A percentile compares a stretch with the other conserved stretches of the same genome.
phyloP scores from a whole-genome alignment of 2,888 invertebrate genomes.

The Himalopsyche tibetana region DNA sequence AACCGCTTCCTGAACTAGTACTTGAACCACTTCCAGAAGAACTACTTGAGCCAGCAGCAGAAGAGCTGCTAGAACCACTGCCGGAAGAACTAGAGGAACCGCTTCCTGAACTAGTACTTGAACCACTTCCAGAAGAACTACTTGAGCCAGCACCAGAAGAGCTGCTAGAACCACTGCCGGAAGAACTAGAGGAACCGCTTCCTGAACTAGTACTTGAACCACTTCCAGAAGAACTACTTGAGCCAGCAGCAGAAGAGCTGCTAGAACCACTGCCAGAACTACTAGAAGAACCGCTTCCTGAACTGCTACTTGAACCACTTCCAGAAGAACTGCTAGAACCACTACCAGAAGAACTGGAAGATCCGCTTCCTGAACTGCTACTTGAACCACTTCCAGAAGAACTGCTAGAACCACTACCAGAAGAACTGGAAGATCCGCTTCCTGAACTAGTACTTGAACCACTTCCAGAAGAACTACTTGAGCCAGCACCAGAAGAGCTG shows the following conservation, averaged over 20 bases:
- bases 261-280: neutral
- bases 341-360: neutral
- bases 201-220: no score
- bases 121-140: neutral
- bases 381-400: neutral
- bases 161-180: slow-evolving; percentile 15
- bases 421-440: neutral
- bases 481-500: neutral
- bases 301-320: slow-evolving; percentile 13
- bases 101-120: no score
- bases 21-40: slow-evolving; percentile 5
- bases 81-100: no score
- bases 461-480: neutral
- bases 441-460: neutral
- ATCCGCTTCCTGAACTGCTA: neutral
- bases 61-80: neutral
- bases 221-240: slow-evolving; percentile 23
- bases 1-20: neutral
- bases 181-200: no score
- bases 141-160: neutral
- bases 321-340: neutral
- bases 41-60: neutral
- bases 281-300: neutral
- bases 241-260: no score
- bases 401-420: neutral